Conservation (phyloP, 2,797 vertebrate genomes). For the Monodelphis domestica region DNA sequence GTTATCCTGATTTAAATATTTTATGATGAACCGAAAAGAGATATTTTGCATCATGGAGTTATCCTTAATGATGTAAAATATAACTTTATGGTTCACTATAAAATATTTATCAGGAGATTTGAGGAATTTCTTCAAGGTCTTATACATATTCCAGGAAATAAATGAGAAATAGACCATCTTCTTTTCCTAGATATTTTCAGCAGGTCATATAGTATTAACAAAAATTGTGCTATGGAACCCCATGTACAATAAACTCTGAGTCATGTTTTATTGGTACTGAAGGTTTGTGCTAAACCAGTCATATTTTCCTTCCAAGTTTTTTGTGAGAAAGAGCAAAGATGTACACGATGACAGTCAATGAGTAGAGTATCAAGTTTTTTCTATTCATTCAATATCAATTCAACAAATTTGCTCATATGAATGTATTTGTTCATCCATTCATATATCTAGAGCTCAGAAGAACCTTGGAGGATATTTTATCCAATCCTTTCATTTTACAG, state of each 20-base stretch:
- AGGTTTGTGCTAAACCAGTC: background rate
- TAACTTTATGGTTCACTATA: conserved; percentile 76
- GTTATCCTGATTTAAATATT: too few species aligned
- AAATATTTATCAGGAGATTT: conserved; percentile 79
- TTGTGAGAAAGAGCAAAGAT: background rate
- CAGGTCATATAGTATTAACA: background rate
- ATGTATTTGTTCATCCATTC: background rate
- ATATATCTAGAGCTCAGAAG: background rate
- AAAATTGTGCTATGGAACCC: background rate
- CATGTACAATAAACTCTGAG: background rate
- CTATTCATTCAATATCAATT: background rate
- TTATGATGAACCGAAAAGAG: too few species aligned
- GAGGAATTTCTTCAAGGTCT: conserved; percentile 73
- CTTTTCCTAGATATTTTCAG: conserved; percentile 27
- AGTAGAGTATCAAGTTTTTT: background rate
- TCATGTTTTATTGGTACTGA: background rate
- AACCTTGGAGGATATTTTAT: background rate
- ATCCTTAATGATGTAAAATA: conserved; percentile 79
- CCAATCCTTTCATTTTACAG: background rate
- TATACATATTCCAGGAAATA: too few species aligned
- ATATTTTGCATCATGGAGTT: background rate
- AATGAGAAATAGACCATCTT: background rate
- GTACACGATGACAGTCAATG: background rate
- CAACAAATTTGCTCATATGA: background rate
- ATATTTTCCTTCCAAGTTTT: background rate